Base-by-base conservation (phyloP, 2,797 vertebrate species). In the Anableps anableps region DNA sequence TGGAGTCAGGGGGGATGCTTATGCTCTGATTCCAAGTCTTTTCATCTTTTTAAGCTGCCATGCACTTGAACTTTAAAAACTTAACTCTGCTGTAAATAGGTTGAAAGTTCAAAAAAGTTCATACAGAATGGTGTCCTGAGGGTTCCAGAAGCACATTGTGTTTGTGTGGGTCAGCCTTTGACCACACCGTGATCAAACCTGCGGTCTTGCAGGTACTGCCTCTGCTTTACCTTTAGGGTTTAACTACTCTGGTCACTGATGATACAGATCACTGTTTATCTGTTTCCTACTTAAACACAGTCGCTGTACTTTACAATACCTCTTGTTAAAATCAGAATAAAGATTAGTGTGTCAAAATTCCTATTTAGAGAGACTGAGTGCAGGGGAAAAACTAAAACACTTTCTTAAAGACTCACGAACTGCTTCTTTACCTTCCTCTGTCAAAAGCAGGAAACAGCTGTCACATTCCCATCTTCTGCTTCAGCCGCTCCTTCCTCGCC, bases 11-110 rank as follows among this genome's bases (percentile, higher is more conserved):
- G 74, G 60, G 17, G 80, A 68, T 21, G 75, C 75, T 60, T 75
- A 16, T 78, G 79, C 79, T 86, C 74, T 64, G 85, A 77, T 78
- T 90, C 36, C 1, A 50, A 77, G 31, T 48, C 72, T 76, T 93
- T 88, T 88, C 83, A 87, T 91, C 86, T 85, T 88, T 26, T 43
- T 45, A n/a, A n/a, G 21, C 21, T 86, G 87, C 77, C 87, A 88
- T 58, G 75, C 72, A 76, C 77, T 82, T 92, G 86, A 93, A 93
- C 82, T 78, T 89, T 76, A 11, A 38, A 72, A 76, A 72, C 72
- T 36, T 78, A 83, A 89, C 79, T 70, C 51, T 77, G 73, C 71
- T 72, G 72, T 78, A 86, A 81, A 88, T 85, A 72, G 83, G 82
- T 80, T 6, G 11, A n/a, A 76, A 50, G 79, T 83, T 45, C 10